Conservation (phyloP, 2,797 vertebrate genomes). For the Danio tinwini region DNA sequence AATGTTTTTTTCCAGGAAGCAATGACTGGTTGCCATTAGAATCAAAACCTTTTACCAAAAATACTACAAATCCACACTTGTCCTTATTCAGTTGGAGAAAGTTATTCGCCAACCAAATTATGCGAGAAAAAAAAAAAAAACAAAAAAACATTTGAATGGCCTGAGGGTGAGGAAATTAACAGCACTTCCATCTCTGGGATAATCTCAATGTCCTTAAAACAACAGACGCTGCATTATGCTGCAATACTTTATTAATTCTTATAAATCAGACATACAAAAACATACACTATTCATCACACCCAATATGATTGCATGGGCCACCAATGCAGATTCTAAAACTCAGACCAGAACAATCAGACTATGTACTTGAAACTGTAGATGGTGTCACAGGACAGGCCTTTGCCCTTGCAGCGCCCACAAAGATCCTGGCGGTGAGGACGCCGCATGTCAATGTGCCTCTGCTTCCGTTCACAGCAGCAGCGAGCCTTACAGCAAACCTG, state of each 20-base stretch:
- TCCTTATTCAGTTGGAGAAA: too few species aligned
- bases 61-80: too few species aligned
- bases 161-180: background rate
- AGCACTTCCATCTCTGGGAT: background rate
- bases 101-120: too few species aligned
- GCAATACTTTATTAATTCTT: slow-evolving; percentile 67
- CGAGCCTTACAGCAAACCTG: slow-evolving; percentile 87
- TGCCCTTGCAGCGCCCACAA: slow-evolving; percentile 91
- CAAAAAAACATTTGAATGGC: too few species aligned
- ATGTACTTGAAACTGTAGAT: slow-evolving; percentile 94
- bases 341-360: slow-evolving; percentile 72
- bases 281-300: slow-evolving; percentile 11
- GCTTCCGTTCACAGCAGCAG: slow-evolving; percentile 90
- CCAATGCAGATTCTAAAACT: slow-evolving; percentile 59
- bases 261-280: slow-evolving; percentile 69
- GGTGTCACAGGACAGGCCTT: slow-evolving; percentile 89
- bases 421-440: slow-evolving; percentile 92
- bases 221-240: slow-evolving; percentile 54
- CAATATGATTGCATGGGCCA: slow-evolving; percentile 43
- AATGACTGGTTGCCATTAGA: too few species aligned
- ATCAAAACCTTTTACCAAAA: too few species aligned
- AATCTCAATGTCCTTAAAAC: background rate
- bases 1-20: too few species aligned
- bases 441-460: slow-evolving; percentile 89
- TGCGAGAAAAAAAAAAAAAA: too few species aligned